Percentiles rank a stretch among this genome's conserved stretches.
Evolutionary conservation across 2,113 vertebrate genomes (phyloP).

Genomic region (Barbus barbus): DNA sequence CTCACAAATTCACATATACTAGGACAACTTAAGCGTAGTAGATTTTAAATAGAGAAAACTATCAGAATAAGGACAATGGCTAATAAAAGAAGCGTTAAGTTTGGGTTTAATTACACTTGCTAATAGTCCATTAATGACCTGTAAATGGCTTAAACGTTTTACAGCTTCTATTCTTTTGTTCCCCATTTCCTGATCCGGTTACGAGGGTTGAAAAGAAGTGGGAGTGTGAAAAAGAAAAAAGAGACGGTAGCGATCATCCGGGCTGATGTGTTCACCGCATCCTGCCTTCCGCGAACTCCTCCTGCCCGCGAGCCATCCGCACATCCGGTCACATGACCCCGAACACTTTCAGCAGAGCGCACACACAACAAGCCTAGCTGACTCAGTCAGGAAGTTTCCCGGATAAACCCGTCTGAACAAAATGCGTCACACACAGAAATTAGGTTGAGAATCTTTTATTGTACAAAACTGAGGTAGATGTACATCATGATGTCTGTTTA

Average conservation of each 20-base stretch:
- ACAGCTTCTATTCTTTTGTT: constrained; percentile 31
- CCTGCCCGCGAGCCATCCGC: background rate
- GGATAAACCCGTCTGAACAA: background rate
- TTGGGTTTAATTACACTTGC: background rate
- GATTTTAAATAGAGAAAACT: background rate
- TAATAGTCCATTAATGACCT: constrained; percentile 2
- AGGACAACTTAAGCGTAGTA: background rate
- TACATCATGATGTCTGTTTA: background rate
- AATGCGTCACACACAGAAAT: background rate
- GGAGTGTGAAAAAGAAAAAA: background rate
- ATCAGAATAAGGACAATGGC: background rate
- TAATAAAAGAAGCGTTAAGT: background rate
- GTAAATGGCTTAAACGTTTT: constrained; percentile 9
- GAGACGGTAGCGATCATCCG: constrained; percentile 13
- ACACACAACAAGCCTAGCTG: background rate
- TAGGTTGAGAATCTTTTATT: constrained; percentile 25
- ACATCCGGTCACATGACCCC: constrained; percentile 7
- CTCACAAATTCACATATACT: background rate
- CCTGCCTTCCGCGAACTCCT: constrained; percentile 41
- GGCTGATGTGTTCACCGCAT: constrained; percentile 26
- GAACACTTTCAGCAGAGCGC: background rate
- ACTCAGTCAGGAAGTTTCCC: background rate
- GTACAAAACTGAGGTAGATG: constrained; percentile 54
- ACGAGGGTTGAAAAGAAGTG: background rate
- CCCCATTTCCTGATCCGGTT: background rate